These are phyloP conservation scores for Anastrepha obliqua DNA, from an alignment of 1,140 invertebrate species.

Conservation along the genomic window DNA sequence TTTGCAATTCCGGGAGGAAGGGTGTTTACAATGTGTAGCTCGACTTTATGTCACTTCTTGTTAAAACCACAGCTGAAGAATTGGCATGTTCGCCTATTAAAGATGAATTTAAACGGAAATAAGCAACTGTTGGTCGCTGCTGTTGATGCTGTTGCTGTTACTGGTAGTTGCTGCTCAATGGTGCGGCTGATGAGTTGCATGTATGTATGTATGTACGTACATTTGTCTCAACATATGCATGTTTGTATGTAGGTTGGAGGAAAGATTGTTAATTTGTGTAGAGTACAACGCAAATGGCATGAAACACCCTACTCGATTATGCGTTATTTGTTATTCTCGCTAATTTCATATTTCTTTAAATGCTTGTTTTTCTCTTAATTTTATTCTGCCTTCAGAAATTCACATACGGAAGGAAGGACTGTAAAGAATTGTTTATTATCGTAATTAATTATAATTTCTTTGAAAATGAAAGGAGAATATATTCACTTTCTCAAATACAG, in stretches of 20 bases:
- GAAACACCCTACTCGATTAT: neutral
- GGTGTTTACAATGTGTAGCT: neutral
- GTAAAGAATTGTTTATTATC: neutral
- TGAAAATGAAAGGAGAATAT: neutral
- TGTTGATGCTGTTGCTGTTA: neutral
- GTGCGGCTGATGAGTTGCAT: neutral
- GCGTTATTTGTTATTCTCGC: constrained; percentile 6
- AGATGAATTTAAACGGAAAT: constrained; percentile 51
- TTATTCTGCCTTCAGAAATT: neutral
- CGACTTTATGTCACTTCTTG: constrained; percentile 41
- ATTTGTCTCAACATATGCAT: neutral
- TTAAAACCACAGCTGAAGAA: constrained; percentile 28
- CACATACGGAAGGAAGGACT: neutral
- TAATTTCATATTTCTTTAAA: constrained; percentile 17
- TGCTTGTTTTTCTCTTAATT: neutral
- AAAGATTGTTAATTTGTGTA: constrained; percentile 30
- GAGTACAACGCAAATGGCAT: constrained; percentile 32
- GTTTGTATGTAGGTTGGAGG: neutral
- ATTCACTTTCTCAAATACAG: too few relatives aligned
- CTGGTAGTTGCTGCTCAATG: neutral
- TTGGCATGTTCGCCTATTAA: constrained; percentile 50
- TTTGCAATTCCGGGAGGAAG: constrained; percentile 12
- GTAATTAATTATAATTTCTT: constrained; percentile 18
- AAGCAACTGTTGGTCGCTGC: constrained; percentile 27
- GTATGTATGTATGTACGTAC: neutral